Evolutionary conservation across 2,888 invertebrate genomes (phyloP).

Genomic region (Aleiodes testaceus): DNA sequence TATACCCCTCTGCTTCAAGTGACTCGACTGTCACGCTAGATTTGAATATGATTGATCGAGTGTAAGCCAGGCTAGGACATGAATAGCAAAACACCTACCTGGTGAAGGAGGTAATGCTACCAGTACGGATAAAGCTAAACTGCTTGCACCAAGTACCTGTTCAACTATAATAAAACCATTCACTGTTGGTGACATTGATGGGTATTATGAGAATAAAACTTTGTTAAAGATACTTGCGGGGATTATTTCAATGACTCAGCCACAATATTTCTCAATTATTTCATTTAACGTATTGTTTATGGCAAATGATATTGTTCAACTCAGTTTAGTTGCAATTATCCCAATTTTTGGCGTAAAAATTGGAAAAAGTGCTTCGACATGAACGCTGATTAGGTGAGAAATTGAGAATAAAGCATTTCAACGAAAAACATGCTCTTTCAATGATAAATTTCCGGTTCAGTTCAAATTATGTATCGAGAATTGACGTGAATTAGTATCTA

Average conservation of each 20-base stretch:
- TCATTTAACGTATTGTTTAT: too few relatives aligned
- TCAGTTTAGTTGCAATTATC: too few relatives aligned
- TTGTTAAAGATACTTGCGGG: conserved; percentile 7
- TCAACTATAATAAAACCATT: conserved; percentile 44
- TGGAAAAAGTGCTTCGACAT: too few relatives aligned
- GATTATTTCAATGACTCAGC: conserved; percentile 14
- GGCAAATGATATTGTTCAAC: too few relatives aligned
- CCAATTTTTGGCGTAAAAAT: too few relatives aligned
- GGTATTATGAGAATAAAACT: conserved; percentile 33
- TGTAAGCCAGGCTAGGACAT: conserved; percentile 57
- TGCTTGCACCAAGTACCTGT: conserved; percentile 34
- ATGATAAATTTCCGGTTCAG: too few relatives aligned
- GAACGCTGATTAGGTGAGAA: too few relatives aligned
- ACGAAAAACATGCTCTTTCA: too few relatives aligned
- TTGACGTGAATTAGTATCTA: too few relatives aligned
- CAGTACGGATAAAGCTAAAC: conserved; percentile 17
- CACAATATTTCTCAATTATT: too few relatives aligned
- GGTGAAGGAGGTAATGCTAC: conserved; percentile 6
- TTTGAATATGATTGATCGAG: conserved; percentile 69
- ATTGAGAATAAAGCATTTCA: too few relatives aligned
- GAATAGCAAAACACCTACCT: conserved; percentile 56
- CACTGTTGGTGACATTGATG: conserved; percentile 49
- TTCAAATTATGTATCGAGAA: too few relatives aligned
- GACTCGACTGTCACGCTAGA: conserved; percentile 48
- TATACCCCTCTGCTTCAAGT: conserved; percentile 24